Evolutionary conservation across 1,140 invertebrate species (phyloP), one percentile per base, ranked within the genome.

Genomic region (Drosophila serrata): DNA sequence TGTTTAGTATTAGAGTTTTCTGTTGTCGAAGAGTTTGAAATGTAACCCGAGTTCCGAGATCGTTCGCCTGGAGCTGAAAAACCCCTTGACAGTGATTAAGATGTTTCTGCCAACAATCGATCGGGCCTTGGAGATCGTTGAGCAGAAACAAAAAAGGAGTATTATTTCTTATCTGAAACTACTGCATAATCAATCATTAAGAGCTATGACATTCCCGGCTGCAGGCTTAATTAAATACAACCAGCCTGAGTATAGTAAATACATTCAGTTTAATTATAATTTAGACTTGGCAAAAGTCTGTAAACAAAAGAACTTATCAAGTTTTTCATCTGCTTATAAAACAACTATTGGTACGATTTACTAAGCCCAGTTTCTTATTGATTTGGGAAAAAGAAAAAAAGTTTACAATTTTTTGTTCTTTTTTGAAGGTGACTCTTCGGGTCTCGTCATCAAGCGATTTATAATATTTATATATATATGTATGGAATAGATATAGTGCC

Each of bases 211-310:
- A n/a, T n/a, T n/a, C n/a, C n/a, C n/a, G n/a, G n/a, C n/a, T n/a
- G n/a, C n/a, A n/a, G n/a, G n/a, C n/a, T n/a, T n/a, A n/a, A n/a
- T n/a, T n/a, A n/a, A n/a, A n/a, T n/a, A n/a, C n/a, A 45, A 27
- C 73, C 55, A 77, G 51, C 31, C 35, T 9, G n/a, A 51, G n/a
- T 35, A 19, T 19, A 43, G 33, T 6, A 19, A 24, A 69, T 22
- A 43, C 46, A 55, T 53, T 43, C 19, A 40, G 11, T 58, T 33
- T 59, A 55, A 77, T 58, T 61, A 42, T 59, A 64, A 75, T 57
- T 48, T 31, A n/a, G 78, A 72, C 51, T 43, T 69, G 6, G 37
- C 33, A 29, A n/a, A 48, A 59, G 49, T 68, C 68, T 29, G 43
- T 48, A 35, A 70, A 58, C n/a, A 49, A 68, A 68, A 55, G 68